Evolutionary conservation across 2,113 vertebrate genomes (phyloP), one percentile per base, ranked within the genome.

Genomic region (Cepphus grylle): DNA sequence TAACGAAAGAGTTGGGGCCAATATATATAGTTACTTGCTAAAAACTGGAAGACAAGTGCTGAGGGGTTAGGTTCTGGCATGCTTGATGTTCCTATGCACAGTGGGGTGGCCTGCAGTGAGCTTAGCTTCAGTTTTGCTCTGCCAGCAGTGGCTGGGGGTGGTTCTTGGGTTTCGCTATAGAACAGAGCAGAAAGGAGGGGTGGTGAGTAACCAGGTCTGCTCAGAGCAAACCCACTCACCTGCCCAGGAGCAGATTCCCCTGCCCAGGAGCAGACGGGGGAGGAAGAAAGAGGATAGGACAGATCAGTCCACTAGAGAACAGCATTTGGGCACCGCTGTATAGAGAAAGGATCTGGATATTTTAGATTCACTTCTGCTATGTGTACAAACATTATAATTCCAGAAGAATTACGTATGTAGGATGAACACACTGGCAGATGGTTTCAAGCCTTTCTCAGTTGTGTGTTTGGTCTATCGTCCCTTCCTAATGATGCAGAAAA

Each of bases 1-100:
- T 62, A 93, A 90, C 90, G 53, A 52, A 88, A 59, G 42, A 82
- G 49, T 5, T 82, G 50, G 74, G 85, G 79, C 67, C 71, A 94
- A 77, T 4, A 38, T 6, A 45, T 2, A 70, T 8, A 92, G 49
- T 34, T 61, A 53, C 36, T 86, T 66, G 82, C 66, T 90, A 69
- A 88, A 93, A 91, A 45, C 34, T 34, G 25, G 63, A 83, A 90
- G 69, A 26, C 9, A 63, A 32, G 58, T 32, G 49, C 42, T 71
- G 27, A 86, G 79, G 27, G 49, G 43, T 65, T 74, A 42, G 23
- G 25, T 66, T 90, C 81, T 80, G 59, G 53, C 20, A 55, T 38
- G 49, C 36, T n/a, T 77, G 36, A 61, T 84, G 19, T 38, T 81
- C n/a, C 27, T 67, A 1, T 27, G 27, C 7, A 6, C 71, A 90